These are phyloP conservation scores for Halcyon malimbica DNA, from an alignment of 2,113 vertebrate species.

Conservation along the genomic window DNA sequence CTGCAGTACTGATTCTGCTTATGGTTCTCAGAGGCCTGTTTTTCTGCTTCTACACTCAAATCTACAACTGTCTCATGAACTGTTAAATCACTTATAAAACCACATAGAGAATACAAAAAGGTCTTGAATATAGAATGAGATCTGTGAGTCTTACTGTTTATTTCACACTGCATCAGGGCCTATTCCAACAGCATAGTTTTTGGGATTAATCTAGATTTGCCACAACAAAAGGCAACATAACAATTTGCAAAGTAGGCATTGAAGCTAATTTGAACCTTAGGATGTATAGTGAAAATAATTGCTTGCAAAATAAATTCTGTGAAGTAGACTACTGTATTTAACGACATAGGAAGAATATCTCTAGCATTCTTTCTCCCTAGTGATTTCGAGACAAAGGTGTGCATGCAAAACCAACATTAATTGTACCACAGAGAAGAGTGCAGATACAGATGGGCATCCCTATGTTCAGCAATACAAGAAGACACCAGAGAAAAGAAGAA, in stretches of 20 bases:
- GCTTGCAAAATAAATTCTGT: not conserved
- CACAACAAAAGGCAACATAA: not conserved
- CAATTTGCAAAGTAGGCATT: not conserved
- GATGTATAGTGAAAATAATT: constrained; percentile 24
- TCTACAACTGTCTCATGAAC: not conserved
- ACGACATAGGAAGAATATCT: not conserved
- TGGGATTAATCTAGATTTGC: not conserved
- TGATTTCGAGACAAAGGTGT: constrained; percentile 28
- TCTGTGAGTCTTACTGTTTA: not conserved
- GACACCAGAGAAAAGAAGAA: constrained; percentile 22
- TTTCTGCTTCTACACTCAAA: not conserved
- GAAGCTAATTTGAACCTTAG: constrained; percentile 4
- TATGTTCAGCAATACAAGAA: not conserved
- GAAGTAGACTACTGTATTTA: not conserved
- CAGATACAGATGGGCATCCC: not conserved
- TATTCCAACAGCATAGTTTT: not conserved
- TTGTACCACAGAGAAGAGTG: not conserved
- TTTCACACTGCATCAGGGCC: not conserved
- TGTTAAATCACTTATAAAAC: not conserved
- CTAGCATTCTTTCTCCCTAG: not conserved
- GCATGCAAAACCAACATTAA: not conserved
- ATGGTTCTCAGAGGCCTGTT: not conserved
- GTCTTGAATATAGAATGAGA: not conserved
- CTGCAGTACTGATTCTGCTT: not conserved
- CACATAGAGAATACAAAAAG: not conserved